Evolutionary conservation across 2,888 invertebrate species (phyloP).

Genomic region (Diarsia dahlii): DNA sequence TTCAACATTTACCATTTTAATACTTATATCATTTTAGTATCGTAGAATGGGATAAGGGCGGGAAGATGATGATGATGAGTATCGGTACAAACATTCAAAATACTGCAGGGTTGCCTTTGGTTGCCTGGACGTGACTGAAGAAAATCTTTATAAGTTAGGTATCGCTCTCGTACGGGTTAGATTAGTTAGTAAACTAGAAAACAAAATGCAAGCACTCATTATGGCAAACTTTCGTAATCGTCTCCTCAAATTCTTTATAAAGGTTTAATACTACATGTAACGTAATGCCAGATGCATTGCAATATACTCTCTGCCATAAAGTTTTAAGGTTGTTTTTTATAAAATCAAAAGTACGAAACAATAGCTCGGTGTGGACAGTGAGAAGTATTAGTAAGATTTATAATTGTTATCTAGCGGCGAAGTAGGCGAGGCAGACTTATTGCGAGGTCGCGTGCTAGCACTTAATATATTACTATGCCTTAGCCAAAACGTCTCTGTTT

Average conservation of each 20-base stretch:
- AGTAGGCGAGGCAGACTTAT: constrained; percentile 87
- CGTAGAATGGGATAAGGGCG: too few relatives aligned
- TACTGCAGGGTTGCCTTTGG: too few relatives aligned
- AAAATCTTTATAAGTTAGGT: not conserved
- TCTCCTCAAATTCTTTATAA: constrained; percentile 28
- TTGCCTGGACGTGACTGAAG: too few relatives aligned
- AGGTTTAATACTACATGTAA: constrained; percentile 41
- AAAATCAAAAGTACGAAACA: constrained; percentile 67
- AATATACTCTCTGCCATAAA: constrained; percentile 33
- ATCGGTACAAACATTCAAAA: not conserved
- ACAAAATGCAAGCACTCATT: constrained; percentile 12
- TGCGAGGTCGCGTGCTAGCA: constrained; percentile 85
- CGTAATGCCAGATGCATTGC: constrained; percentile 3
- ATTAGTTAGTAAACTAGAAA: not conserved
- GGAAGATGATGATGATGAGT: too few relatives aligned
- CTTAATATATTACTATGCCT: constrained; percentile 86
- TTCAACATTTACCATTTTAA: too few relatives aligned
- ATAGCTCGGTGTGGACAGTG: constrained; percentile 82
- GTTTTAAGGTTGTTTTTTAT: constrained; percentile 57
- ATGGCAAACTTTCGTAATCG: constrained; percentile 30
- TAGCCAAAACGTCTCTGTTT: constrained; percentile 86
- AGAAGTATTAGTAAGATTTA: constrained; percentile 87
- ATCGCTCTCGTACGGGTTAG: not conserved
- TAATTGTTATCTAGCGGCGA: constrained; percentile 86
- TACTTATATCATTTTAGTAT: too few relatives aligned